Conservation (phyloP, 2,888 invertebrate species). For the Epinotia demarniana region DNA sequence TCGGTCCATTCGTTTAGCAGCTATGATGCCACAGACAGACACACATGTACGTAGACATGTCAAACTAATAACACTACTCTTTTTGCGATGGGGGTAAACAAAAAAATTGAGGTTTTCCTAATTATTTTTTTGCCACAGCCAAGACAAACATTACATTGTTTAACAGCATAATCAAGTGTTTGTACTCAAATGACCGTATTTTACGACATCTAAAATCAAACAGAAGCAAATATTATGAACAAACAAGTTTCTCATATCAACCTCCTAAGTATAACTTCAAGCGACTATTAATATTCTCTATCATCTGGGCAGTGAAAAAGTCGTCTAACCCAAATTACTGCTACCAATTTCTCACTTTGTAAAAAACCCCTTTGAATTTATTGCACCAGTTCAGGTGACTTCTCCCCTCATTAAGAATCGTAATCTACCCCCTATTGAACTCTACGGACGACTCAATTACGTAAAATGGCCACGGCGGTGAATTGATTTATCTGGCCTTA, state of each 20-base stretch:
- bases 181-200: too few species aligned
- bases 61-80: too few species aligned
- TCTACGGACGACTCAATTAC: constrained; percentile 33
- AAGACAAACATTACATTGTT: background rate
- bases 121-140: too few species aligned
- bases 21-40: too few species aligned
- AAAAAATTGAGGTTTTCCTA: too few species aligned
- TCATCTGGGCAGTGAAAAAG: background rate
- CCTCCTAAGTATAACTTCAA: background rate
- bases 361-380: constrained; percentile 32
- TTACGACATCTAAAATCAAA: too few species aligned
- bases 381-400: constrained; percentile 27
- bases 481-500: constrained; percentile 4
- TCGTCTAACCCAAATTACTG: constrained; percentile 14
- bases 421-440: constrained; percentile 23
- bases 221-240: too few species aligned
- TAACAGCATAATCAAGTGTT: too few species aligned
- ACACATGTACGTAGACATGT: too few species aligned
- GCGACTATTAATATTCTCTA: background rate
- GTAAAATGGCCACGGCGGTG: constrained; percentile 1
- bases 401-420: constrained; percentile 30
- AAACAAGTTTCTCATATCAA: background rate
- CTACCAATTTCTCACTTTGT: constrained; percentile 26
- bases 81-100: too few species aligned
- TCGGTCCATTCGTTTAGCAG: too few species aligned